phyloP scores from a whole-genome alignment of 2,113 vertebrate species.

The Microcebus lehilahytsara region DNA sequence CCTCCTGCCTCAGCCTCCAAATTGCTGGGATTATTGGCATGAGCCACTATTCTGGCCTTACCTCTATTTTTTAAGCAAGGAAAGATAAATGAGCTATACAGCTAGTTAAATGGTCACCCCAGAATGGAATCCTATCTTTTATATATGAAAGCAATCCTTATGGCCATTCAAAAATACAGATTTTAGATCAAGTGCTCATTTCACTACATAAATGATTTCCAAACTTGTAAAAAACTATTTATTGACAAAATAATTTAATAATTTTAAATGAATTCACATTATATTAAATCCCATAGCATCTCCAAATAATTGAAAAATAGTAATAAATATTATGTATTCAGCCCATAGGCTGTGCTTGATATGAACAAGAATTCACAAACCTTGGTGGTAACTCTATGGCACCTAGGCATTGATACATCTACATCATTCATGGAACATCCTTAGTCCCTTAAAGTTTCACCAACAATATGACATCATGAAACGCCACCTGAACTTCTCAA shows the following conservation, averaged over 20 bases:
- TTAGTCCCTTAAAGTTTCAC: neutral
- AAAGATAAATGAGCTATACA: neutral
- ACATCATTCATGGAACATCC: neutral
- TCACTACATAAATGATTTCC: neutral
- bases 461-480: neutral
- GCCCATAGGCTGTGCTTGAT: neutral
- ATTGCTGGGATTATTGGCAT: too few relatives aligned
- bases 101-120: neutral
- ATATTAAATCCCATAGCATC: constrained; percentile 1
- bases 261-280: neutral
- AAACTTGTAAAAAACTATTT: neutral
- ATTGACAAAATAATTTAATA: neutral
- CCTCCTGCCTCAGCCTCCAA: too few relatives aligned
- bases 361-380: neutral
- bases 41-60: neutral
- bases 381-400: neutral
- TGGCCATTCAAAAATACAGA: neutral
- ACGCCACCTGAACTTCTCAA: neutral
- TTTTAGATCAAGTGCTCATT: neutral
- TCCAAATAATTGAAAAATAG: constrained; percentile 32
- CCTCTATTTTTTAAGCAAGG: neutral
- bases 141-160: neutral
- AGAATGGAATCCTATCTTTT: neutral
- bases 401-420: neutral
- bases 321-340: neutral